Base-by-base conservation (phyloP, 2,888 invertebrate genomes). In the Archips crataeganus region DNA sequence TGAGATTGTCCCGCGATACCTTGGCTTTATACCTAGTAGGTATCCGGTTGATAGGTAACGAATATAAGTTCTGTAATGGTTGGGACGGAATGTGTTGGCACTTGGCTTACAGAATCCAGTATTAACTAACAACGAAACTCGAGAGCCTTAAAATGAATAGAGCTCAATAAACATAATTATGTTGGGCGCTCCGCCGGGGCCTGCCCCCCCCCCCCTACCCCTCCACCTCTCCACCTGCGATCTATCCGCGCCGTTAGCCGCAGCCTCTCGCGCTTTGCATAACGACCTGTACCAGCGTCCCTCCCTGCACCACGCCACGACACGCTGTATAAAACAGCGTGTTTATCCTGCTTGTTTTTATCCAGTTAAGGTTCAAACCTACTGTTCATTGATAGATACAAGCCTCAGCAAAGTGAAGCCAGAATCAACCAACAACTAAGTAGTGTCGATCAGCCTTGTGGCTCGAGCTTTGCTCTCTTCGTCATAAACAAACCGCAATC, bases 231-330 rank as follows among this genome's bases (percentile, higher is more conserved):
- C 68, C 45, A 45, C 63, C 70, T 54, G 66, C 67, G 69, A 62
- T 73, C 70, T 75, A 70, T 60, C 69, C 67, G 32, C 61, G 49
- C 62, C 69, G 60, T 66, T 68, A 62, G 59, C 61, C 71, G 66
- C 72, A 68, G 72, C 61, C 72, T 68, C 72, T 57, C 23, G 75
- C 71, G 76, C 74, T 74, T 76, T 70, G 68, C 75, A 77, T 71
- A 71, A 71, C 71, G 71, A 66, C 66, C 66, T 65, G 60, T 42
- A 51, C 42, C 32, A 15, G 15, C 71, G 10, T 8, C 9, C 51
- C 9, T 49, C 15, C 15, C 51, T 54, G 13, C 32, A 32, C 11
- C 32, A 11, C 57, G 6, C 57, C 57, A 32, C 32, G 2, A 23
- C 23, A 32, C 57, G 57, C 32, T 23, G 57, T 57, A 11, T 23